phyloP scores from a whole-genome alignment of 2,113 vertebrate species.

The Rhagologus leucostigma region DNA sequence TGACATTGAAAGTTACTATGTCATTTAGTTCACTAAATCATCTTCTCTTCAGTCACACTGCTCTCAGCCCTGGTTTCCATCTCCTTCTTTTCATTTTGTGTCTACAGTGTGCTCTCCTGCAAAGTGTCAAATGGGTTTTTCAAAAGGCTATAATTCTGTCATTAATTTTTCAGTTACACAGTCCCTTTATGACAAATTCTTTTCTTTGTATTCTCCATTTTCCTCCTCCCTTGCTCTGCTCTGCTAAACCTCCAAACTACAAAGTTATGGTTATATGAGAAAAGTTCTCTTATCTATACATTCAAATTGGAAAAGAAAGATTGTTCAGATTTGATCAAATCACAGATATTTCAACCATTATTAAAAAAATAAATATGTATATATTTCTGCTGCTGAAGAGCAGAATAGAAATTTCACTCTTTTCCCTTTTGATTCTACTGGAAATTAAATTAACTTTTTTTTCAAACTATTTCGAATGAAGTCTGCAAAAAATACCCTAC shows the following conservation, averaged over 20 bases:
- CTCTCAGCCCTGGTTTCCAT: background rate
- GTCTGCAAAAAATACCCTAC: background rate
- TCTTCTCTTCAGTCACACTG: background rate
- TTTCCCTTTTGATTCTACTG: background rate
- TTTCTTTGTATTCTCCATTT: background rate
- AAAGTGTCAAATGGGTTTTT: background rate
- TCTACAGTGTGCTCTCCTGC: background rate
- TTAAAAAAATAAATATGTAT: background rate
- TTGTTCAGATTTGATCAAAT: background rate
- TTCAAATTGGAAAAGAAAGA: background rate
- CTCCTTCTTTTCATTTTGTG: background rate
- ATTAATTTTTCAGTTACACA: background rate
- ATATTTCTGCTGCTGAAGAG: background rate
- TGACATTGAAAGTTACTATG: background rate
- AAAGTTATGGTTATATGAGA: background rate
- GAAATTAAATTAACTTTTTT: background rate
- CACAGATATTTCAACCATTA: background rate
- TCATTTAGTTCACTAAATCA: background rate
- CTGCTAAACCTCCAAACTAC: background rate
- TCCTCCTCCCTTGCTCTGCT: background rate
- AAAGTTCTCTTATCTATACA: background rate
- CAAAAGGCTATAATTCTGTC: background rate
- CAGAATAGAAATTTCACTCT: background rate
- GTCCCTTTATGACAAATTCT: background rate
- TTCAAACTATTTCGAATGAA: background rate